Evolutionary conservation across 2,888 invertebrate species (phyloP), one percentile per base, ranked within the genome.

Genomic region (Dilophus febrilis): DNA sequence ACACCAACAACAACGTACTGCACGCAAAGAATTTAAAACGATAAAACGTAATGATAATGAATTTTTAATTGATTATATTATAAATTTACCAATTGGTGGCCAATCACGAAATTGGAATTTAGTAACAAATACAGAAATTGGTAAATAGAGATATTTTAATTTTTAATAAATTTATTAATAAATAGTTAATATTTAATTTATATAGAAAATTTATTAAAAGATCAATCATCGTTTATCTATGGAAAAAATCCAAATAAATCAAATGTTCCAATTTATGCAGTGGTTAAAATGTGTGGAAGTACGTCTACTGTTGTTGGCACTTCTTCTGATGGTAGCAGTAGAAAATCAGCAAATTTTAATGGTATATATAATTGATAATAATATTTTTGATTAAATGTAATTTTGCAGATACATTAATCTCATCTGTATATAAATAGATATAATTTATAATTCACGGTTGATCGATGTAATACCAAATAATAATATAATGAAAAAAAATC

Each of bases 191-290:
- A 4, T 12, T 4, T n/a, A 34, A 29, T 28, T 4, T 36, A 19
- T 41, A 2, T 29, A 55, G 58, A 59, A 40, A 55, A 59, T 41
- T 45, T 61, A 14, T 44, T 61, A 12, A 47, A 56, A 33, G 54
- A 60, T 44, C 51, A 54, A 41, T 60, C 64, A 14, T 74, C 75
- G 4, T 73, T 74, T 51, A 51, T 76, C 13, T 66, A 72, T 50
- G 76, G 75, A 1, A 64, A 65, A 40, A 68, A 71, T 57, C 74
- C 74, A 16, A 64, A 58, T 38, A 53, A 58, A 34, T 56, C 61
- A 28, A 55, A 60, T 11, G 71, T 75, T 31, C 71, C 74, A 16
- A 65, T 74, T 40, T 76, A 76, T 49, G 72, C 72, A 1, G 59
- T 71, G 32, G 66, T 74, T 12, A 66, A 62, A 35, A 53, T 66